Conservation (phyloP, 2,888 invertebrate species). For the Phengaris alcon region DNA sequence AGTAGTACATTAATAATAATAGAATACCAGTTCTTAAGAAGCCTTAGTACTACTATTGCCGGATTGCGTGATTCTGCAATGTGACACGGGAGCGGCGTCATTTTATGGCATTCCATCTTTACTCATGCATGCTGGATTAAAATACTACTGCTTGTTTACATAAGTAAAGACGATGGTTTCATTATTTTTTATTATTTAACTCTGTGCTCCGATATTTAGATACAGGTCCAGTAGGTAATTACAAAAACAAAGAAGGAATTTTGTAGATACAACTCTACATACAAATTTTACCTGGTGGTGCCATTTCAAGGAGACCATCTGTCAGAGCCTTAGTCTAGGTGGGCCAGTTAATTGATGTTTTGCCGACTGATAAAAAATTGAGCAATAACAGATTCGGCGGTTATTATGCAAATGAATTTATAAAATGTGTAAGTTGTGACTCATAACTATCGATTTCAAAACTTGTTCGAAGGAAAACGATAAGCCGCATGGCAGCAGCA, state of each 20-base stretch:
- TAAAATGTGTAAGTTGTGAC: slow-evolving; percentile 12
- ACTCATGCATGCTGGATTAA: not conserved
- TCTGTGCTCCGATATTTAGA: no score
- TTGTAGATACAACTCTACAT: no score
- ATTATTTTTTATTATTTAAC: no score
- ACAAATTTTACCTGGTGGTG: no score
- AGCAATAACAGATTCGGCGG: slow-evolving; percentile 9
- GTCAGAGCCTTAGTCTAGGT: not conserved
- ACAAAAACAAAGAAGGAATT: no score
- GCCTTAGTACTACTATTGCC: not conserved
- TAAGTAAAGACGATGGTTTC: not conserved
- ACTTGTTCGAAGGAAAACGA: slow-evolving; percentile 6
- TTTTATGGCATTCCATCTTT: not conserved
- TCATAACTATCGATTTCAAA: slow-evolving; percentile 19
- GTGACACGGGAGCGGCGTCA: slow-evolving; percentile 1
- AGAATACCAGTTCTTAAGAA: not conserved
- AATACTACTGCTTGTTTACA: not conserved
- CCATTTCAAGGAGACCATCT: not conserved
- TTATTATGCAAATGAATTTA: slow-evolving; percentile 13
- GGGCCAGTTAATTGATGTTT: not conserved
- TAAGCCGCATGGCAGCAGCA: slow-evolving; percentile 8
- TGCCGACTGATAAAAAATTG: not conserved
- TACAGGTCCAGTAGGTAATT: no score
- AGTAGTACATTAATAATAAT: not conserved
- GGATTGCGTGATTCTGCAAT: slow-evolving; percentile 14